Evolutionary conservation across 1,140 invertebrate species (phyloP).

Genomic region (Muscidifurax raptorellus): DNA sequence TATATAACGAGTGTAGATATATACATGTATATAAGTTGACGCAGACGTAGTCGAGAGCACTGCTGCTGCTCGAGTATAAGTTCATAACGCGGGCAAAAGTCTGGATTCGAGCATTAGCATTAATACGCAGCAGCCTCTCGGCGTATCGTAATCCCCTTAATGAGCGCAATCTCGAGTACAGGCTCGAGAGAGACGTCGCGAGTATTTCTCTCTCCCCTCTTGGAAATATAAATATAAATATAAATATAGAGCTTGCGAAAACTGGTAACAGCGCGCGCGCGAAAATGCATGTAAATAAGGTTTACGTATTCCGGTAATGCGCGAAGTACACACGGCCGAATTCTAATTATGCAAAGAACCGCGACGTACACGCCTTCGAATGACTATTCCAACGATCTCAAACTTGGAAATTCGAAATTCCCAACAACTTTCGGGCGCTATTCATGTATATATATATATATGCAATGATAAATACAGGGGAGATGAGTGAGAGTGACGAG

Average conservation of each 20-base stretch:
- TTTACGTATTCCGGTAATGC: constrained; percentile 56
- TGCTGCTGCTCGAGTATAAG: neutral
- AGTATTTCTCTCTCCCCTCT: no score
- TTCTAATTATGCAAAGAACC: constrained; percentile 54
- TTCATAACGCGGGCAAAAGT: neutral
- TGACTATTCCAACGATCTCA: constrained; percentile 39
- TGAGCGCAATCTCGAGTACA: constrained; percentile 9
- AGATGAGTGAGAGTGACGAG: no score
- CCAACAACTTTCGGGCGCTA: neutral
- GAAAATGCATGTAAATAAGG: constrained; percentile 46
- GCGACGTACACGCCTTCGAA: constrained; percentile 1
- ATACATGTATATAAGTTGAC: no score
- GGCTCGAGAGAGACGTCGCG: neutral
- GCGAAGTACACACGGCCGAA: constrained; percentile 49
- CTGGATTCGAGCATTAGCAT: constrained; percentile 28
- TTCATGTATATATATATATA: neutral
- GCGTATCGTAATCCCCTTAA: constrained; percentile 32
- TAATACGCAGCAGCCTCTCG: neutral
- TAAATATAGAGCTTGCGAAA: constrained; percentile 18
- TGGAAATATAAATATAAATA: constrained; percentile 19
- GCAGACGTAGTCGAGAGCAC: neutral
- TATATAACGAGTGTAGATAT: no score
- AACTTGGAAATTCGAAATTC: constrained; percentile 35
- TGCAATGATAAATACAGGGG: no score
- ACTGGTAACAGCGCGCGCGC: neutral